A percentile compares a stretch with the other conserved stretches of the same genome.
Evolutionary conservation across 2,113 vertebrate genomes (phyloP).

Genomic region (Limnothrissa miodon): DNA sequence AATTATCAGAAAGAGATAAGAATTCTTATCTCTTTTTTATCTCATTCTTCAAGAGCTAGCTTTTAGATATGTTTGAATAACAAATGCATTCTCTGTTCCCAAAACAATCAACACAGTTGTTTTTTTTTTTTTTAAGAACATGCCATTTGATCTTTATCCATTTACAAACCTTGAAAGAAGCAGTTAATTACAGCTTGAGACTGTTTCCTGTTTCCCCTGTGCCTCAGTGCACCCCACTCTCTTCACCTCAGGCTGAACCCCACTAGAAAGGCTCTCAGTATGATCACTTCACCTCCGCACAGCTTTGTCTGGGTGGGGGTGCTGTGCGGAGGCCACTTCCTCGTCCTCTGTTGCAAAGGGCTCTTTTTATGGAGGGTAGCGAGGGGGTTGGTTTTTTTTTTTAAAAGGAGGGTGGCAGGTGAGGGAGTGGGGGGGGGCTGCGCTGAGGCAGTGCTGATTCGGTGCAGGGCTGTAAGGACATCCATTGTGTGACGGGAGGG

Average conservation of each 20-base stretch:
- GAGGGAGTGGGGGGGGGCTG: not conserved
- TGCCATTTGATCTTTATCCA: not conserved
- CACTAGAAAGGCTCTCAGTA: slow-evolving; percentile 56
- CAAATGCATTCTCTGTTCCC: not conserved
- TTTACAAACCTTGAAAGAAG: not conserved
- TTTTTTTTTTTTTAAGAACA: not conserved
- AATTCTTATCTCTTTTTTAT: not conserved
- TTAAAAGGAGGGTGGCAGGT: too few relatives aligned
- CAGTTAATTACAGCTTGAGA: not conserved
- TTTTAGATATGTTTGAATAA: not conserved
- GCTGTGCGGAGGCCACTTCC: slow-evolving; percentile 54
- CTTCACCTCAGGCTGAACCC: slow-evolving; percentile 61
- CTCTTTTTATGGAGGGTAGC: slow-evolving; percentile 47
- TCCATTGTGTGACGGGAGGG: slow-evolving; percentile 60
- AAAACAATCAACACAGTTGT: not conserved
- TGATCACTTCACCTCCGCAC: slow-evolving; percentile 55
- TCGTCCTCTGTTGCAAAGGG: slow-evolving; percentile 42
- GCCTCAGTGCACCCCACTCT: slow-evolving; percentile 30
- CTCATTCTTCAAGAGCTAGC: not conserved
- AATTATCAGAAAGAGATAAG: not conserved
- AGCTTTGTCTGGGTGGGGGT: slow-evolving; percentile 61
- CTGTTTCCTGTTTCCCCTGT: not conserved
- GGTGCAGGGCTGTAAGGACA: slow-evolving; percentile 55
- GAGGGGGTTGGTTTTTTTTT: too few relatives aligned
- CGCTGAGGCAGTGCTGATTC: slow-evolving; percentile 54